A percentile compares a stretch with the other conserved stretches of the same genome.
These are phyloP conservation scores for Halcyon smyrnensis DNA, from an alignment of 2,797 vertebrate genomes.

Conservation along the genomic window DNA sequence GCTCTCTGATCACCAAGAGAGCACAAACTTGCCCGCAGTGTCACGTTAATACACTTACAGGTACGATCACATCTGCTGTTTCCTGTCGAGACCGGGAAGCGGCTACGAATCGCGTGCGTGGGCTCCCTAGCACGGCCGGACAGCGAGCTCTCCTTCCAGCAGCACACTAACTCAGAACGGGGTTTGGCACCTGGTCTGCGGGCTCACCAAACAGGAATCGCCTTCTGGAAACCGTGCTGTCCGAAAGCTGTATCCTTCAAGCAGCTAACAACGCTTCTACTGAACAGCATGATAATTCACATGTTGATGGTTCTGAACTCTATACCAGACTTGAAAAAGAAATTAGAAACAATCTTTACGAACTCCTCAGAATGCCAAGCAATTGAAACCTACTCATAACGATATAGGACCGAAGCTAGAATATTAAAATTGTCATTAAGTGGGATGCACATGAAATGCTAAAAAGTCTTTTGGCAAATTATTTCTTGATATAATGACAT, in stretches of 20 bases:
- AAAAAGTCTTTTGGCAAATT: slow-evolving; percentile 73
- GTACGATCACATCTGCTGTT: neutral
- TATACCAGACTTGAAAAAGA: slow-evolving; percentile 50
- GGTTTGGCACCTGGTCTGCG: neutral
- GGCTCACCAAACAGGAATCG: neutral
- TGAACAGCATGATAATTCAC: neutral
- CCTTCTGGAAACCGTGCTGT: neutral
- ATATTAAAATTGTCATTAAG: slow-evolving; percentile 75
- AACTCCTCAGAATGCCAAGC: slow-evolving; percentile 47
- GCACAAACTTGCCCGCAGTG: neutral
- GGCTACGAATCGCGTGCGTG: rapidly evolving
- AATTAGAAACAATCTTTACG: slow-evolving; percentile 66
- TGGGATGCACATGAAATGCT: slow-evolving; percentile 67
- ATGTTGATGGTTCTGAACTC: slow-evolving; percentile 23
- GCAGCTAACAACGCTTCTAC: neutral
- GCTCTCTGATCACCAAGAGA: neutral
- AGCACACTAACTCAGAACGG: rapidly evolving
- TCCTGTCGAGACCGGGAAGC: neutral
- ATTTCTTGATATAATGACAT: slow-evolving; percentile 77
- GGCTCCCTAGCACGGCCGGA: neutral
- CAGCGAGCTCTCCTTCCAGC: neutral
- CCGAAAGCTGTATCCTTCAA: neutral
- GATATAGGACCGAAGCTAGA: slow-evolving; percentile 60
- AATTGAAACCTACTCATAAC: slow-evolving; percentile 64
- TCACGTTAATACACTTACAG: neutral